Evolutionary conservation across 2,113 vertebrate genomes (phyloP).

Genomic region (Pandion haliaetus): DNA sequence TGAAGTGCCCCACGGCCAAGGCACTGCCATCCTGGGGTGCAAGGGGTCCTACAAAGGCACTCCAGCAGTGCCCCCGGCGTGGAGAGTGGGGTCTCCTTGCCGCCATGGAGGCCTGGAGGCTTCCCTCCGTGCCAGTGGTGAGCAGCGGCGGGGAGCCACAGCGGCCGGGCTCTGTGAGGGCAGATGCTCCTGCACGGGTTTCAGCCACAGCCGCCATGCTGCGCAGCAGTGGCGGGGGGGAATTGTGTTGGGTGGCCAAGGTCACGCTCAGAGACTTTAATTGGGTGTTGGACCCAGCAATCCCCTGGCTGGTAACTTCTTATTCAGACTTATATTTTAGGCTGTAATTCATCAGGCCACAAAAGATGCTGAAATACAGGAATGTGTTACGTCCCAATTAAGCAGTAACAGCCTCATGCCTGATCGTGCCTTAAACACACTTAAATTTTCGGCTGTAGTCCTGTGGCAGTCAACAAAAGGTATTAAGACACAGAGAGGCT

Average conservation of each 20-base stretch:
- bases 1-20: too few species aligned
- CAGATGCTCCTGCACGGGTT: neutral
- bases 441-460: fast-evolving
- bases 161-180: neutral
- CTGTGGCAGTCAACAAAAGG: neutral
- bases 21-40: fast-evolving
- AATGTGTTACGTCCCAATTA: fast-evolving
- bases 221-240: fast-evolving
- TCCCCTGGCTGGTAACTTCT: neutral
- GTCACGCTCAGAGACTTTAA: neutral
- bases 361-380: neutral
- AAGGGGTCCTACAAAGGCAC: neutral
- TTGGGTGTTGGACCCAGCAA: fast-evolving
- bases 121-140: too few species aligned
- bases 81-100: neutral
- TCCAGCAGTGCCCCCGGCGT: neutral
- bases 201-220: fast-evolving
- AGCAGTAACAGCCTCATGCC: neutral
- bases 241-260: fast-evolving
- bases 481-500: neutral
- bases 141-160: neutral
- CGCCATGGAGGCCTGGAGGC: fast-evolving
- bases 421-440: neutral
- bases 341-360: neutral
- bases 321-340: neutral